Conservation (phyloP, 2,888 invertebrate species). For the Osmoderma eremita region DNA sequence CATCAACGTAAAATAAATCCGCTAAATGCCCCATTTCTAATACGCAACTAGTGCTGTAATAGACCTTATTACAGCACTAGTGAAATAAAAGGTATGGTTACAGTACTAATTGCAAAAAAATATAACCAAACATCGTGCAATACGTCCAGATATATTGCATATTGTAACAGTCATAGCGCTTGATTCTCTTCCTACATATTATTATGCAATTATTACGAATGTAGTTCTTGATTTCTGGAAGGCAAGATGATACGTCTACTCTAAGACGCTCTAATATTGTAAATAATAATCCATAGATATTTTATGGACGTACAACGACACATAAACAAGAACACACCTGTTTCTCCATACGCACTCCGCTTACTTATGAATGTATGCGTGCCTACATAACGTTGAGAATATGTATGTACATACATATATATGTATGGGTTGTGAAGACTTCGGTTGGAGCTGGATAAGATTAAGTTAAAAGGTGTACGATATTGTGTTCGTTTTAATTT, state of each 20-base stretch:
- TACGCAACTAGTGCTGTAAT: too few species aligned
- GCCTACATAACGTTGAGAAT: slow-evolving; percentile 1
- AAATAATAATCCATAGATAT: slow-evolving; percentile 17
- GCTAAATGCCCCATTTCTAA: too few species aligned
- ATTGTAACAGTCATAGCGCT: too few species aligned
- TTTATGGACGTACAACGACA: slow-evolving; percentile 1
- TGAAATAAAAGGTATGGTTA: too few species aligned
- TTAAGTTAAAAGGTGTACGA: slow-evolving; percentile 21
- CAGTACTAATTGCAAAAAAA: too few species aligned
- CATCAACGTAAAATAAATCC: too few species aligned
- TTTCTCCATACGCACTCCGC: slow-evolving; percentile 7
- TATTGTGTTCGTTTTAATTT: slow-evolving; percentile 22
- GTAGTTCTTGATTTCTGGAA: slow-evolving; percentile 18
- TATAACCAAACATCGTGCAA: too few species aligned
- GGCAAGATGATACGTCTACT: background rate
- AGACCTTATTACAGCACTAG: too few species aligned
- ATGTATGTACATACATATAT: too few species aligned
- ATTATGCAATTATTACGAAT: slow-evolving; percentile 18
- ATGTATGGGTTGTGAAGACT: background rate
- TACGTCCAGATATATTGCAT: background rate
- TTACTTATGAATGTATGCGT: slow-evolving; percentile 11
- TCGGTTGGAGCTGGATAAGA: background rate
- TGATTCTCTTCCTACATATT: slow-evolving; percentile 4
- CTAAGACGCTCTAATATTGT: slow-evolving; percentile 1
- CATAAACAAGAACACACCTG: slow-evolving; percentile 25